These are phyloP conservation scores for Epizoanthus fatuus DNA, from an alignment of 92 coral and sea anemone genomes.

Conservation along the genomic window DNA sequence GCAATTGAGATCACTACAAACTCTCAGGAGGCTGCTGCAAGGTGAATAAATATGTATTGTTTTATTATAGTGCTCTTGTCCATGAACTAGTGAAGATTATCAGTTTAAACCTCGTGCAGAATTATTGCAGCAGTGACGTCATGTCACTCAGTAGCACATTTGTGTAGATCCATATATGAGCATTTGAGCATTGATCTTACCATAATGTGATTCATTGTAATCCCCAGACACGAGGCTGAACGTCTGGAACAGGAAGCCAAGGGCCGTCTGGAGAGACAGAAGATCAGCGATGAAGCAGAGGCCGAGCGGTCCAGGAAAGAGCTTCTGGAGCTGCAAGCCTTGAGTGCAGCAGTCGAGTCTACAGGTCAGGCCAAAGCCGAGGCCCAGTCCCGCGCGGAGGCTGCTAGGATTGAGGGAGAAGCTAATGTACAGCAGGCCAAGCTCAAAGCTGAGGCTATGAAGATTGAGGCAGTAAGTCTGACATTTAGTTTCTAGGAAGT, in stretches of 20 bases:
- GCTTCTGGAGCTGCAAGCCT: slow-evolving; percentile 94
- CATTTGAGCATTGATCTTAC: neutral
- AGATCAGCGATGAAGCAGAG: slow-evolving; percentile 97
- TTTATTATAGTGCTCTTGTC: neutral
- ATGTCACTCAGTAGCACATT: too few species aligned
- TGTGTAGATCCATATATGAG: too few species aligned
- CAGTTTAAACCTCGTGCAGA: too few species aligned
- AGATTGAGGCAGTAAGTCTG: slow-evolving; percentile 89
- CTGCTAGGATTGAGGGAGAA: slow-evolving; percentile 97
- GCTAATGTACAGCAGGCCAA: slow-evolving; percentile 98
- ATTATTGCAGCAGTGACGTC: too few species aligned
- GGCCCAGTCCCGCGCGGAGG: slow-evolving; percentile 99
- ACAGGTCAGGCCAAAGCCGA: slow-evolving; percentile 99
- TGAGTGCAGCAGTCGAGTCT: slow-evolving; percentile 99
- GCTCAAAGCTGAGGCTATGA: slow-evolving; percentile 85
- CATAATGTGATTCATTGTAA: neutral
- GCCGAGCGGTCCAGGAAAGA: slow-evolving; percentile 96
- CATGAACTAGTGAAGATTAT: neutral
- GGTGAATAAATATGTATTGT: slow-evolving; percentile 54
- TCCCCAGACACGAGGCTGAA: slow-evolving; percentile 95
- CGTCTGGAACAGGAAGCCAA: slow-evolving; percentile 98
- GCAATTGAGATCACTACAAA: slow-evolving; percentile 99
- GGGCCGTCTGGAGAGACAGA: slow-evolving; percentile 97
- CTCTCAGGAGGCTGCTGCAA: slow-evolving; percentile 99
- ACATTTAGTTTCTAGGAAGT: too few species aligned